A percentile compares a stretch with the other conserved stretches of the same genome.
Conservation (phyloP, 2,113 vertebrate species). For the Rhadina sibilatrix region DNA sequence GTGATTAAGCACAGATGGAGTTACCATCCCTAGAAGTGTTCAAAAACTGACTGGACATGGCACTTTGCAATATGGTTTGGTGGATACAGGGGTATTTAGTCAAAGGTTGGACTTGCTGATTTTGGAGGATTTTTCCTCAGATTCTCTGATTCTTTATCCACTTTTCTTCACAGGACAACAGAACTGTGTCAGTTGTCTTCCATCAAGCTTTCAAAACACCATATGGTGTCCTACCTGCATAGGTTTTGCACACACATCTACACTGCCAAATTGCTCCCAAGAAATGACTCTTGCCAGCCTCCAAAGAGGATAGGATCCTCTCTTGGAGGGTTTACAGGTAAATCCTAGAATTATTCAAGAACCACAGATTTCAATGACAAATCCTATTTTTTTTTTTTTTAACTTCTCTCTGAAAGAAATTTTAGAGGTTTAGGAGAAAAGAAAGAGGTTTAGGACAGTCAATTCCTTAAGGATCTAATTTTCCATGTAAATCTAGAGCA, state of each 20-base stretch:
- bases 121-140: neutral
- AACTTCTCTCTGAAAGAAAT: neutral
- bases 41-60: neutral
- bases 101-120: neutral
- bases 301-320: neutral
- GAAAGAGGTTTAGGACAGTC: neutral
- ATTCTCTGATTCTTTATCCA: neutral
- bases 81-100: rapidly evolving
- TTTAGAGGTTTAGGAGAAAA: neutral
- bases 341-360: neutral
- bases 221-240: too few relatives aligned
- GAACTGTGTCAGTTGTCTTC: neutral
- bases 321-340: neutral
- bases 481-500: neutral
- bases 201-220: neutral
- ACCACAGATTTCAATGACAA: neutral
- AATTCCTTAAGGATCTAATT: neutral
- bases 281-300: neutral
- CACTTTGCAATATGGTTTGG: neutral
- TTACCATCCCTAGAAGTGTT: neutral
- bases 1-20: neutral
- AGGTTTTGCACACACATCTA: neutral
- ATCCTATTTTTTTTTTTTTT: neutral
- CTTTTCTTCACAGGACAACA: neutral
- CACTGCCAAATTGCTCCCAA: neutral